phyloP scores from a whole-genome alignment of 2,113 vertebrate species.

The Enhydra lutris region DNA sequence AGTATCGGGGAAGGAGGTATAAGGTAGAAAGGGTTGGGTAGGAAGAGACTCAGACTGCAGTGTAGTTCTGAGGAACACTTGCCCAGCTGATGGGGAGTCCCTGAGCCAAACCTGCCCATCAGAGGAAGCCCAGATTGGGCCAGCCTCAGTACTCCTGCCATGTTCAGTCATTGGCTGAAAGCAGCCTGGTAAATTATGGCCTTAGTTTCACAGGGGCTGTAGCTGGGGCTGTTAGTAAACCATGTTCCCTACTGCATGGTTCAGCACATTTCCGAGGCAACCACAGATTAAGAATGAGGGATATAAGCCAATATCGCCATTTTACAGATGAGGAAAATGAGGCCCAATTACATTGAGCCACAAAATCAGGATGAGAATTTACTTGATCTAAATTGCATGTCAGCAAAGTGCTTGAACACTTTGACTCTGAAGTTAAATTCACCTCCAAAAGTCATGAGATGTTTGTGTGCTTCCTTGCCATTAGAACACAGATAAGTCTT shows the following conservation, averaged over 20 bases:
- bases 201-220: not conserved
- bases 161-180: not conserved
- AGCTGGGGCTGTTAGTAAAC: not conserved
- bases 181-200: not conserved
- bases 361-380: not conserved
- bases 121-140: not conserved
- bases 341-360: not conserved
- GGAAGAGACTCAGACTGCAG: not conserved
- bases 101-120: not conserved
- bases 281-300: not conserved
- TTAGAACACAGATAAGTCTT: not conserved
- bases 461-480: not conserved
- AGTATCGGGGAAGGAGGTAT: not conserved
- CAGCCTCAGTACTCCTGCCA: not conserved
- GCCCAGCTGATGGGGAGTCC: not conserved
- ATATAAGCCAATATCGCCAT: not conserved
- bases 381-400: not conserved
- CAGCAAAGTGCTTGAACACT: not conserved
- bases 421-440: not conserved
- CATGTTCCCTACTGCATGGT: not conserved
- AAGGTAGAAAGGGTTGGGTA: not conserved
- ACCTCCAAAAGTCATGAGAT: not conserved
- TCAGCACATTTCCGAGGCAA: not conserved
- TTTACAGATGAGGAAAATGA: not conserved
- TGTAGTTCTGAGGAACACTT: not conserved